Evolutionary conservation across 2,113 vertebrate genomes (phyloP).

Genomic region (Leucoraja erinaceus): DNA sequence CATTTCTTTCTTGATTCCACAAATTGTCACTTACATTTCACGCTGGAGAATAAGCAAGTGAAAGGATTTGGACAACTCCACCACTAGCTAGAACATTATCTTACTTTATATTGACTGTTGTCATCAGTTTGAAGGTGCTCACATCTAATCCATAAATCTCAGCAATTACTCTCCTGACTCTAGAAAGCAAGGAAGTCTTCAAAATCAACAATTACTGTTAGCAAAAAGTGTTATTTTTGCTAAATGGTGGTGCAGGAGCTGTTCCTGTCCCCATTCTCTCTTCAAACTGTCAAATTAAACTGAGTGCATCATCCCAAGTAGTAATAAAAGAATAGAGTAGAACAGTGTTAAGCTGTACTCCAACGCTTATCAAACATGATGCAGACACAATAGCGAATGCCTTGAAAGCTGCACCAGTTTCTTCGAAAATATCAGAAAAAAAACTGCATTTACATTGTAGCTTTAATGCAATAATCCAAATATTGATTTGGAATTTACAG

Average conservation of each 20-base stretch:
- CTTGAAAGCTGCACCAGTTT: not conserved
- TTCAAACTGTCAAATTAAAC: slow-evolving; percentile 28
- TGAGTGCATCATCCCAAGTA: not conserved
- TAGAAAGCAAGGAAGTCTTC: not conserved
- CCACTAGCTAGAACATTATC: not conserved
- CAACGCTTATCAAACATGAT: slow-evolving; percentile 11
- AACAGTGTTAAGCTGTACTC: not conserved
- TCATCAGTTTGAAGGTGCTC: not conserved
- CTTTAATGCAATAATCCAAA: not conserved
- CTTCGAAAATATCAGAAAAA: not conserved
- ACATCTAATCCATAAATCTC: not conserved
- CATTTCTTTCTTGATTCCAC: not conserved
- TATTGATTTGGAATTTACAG: not conserved
- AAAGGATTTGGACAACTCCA: not conserved
- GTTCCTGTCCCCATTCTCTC: not conserved
- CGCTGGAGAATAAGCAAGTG: not conserved
- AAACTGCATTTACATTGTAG: not conserved
- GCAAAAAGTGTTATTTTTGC: slow-evolving; percentile 17
- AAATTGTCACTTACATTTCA: not conserved
- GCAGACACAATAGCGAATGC: not conserved
- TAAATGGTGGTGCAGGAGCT: not conserved
- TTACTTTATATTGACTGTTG: not conserved
- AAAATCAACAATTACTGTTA: not conserved
- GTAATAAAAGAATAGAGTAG: not conserved
- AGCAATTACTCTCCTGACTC: not conserved